phyloP scores from a whole-genome alignment of 1,140 invertebrate genomes.

The Phymastichus coffea region DNA sequence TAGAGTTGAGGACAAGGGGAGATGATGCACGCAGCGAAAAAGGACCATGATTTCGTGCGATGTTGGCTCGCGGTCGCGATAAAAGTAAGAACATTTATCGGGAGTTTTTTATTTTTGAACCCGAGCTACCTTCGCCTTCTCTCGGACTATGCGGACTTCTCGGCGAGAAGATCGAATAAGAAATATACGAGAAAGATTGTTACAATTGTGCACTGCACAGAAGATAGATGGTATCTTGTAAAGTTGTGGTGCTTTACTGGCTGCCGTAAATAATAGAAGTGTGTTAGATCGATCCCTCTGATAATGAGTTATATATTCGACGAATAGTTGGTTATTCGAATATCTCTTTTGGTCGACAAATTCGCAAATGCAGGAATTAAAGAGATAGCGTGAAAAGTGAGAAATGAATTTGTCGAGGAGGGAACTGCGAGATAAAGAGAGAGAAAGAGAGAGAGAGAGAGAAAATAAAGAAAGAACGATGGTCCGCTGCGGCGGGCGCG shows the following conservation, averaged over 20 bases:
- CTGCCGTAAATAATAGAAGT: conserved; percentile 17
- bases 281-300: conserved; percentile 22
- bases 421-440: too few species aligned
- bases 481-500: too few species aligned
- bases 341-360: too few species aligned
- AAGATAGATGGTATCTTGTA: conserved; percentile 22
- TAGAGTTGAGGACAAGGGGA: conserved; percentile 19
- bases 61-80: conserved; percentile 9
- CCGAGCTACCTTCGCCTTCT: too few species aligned
- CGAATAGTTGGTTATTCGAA: conserved; percentile 13
- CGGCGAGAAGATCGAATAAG: background rate
- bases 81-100: conserved; percentile 28
- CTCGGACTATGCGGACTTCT: background rate
- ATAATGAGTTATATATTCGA: conserved; percentile 19
- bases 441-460: too few species aligned
- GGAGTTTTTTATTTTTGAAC: conserved; percentile 26
- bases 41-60: background rate
- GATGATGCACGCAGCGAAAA: background rate
- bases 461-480: too few species aligned
- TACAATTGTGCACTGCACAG: conserved; percentile 17
- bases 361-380: too few species aligned
- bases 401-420: too few species aligned
- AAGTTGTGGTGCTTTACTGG: conserved; percentile 19
- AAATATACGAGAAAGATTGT: conserved; percentile 21
- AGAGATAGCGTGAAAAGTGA: too few species aligned